Conservation (phyloP, 2,888 invertebrate genomes). For the Drosophila affinis region DNA sequence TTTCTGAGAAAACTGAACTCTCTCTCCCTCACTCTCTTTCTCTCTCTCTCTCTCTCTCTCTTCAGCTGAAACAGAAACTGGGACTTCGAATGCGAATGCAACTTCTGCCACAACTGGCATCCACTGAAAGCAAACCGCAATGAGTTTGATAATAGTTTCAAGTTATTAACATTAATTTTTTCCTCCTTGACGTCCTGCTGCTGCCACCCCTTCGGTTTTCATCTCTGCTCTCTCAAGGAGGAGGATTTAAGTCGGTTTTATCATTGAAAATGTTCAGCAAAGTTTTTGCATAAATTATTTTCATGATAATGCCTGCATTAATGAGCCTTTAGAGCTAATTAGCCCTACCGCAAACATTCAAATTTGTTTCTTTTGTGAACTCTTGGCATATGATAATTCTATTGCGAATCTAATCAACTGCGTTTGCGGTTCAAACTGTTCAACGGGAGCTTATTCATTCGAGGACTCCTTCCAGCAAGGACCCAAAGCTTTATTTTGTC, state of each 20-base stretch:
- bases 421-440: conserved; percentile 12
- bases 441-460: conserved; percentile 4
- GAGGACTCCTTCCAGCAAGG: neutral
- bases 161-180: conserved; percentile 68
- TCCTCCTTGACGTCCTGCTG: neutral
- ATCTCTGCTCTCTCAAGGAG: neutral
- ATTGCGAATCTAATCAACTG: conserved; percentile 34
- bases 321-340: conserved; percentile 40
- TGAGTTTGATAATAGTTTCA: conserved; percentile 64
- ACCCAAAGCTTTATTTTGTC: neutral
- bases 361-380: conserved; percentile 25
- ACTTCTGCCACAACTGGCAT: conserved; percentile 1
- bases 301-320: conserved; percentile 37
- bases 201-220: neutral
- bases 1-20: no score
- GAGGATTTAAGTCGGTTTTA: conserved; percentile 22
- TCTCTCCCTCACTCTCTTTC: neutral
- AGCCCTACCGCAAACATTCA: conserved; percentile 19
- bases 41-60: neutral
- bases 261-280: conserved; percentile 33
- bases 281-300: conserved; percentile 46
- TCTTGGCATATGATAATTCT: conserved; percentile 40
- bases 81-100: conserved; percentile 9
- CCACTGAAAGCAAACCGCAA: conserved; percentile 48
- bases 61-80: conserved; percentile 26